Conservation (phyloP, 2,888 invertebrate species). For the Apotomis betuletana region DNA sequence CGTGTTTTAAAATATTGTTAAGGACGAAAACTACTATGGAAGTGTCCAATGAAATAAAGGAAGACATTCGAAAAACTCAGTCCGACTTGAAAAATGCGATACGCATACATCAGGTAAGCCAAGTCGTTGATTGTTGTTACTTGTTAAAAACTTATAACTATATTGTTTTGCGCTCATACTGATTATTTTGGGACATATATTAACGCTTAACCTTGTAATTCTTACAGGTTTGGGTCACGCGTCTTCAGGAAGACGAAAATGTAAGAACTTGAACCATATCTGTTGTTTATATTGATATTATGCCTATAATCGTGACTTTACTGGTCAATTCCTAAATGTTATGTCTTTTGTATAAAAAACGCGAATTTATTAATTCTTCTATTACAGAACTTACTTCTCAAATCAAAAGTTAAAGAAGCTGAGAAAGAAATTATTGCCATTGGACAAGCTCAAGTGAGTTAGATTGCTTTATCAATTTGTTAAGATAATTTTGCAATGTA, state of each 20-base stretch:
- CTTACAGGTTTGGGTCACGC: conserved; percentile 82
- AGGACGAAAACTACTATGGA: conserved; percentile 69
- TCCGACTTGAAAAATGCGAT: conserved; percentile 85
- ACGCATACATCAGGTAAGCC: conserved; percentile 85
- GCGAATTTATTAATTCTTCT: conserved; percentile 35
- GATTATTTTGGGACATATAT: not conserved
- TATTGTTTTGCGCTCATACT: not conserved
- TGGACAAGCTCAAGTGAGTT: conserved; percentile 84
- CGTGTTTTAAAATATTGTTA: conserved; percentile 7
- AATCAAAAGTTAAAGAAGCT: conserved; percentile 82
- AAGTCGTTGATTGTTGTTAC: conserved; percentile 34
- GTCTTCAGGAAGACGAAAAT: conserved; percentile 81
- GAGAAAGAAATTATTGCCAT: conserved; percentile 84
- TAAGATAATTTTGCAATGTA: not conserved
- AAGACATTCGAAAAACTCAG: conserved; percentile 84
- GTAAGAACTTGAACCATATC: conserved; percentile 64
- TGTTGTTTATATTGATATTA: conserved; percentile 29
- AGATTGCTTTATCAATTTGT: not conserved
- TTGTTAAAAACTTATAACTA: conserved; percentile 25
- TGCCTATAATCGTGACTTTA: not conserved
- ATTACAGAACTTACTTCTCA: conserved; percentile 80
- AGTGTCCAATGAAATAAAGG: conserved; percentile 85
- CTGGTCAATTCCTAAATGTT: not conserved
- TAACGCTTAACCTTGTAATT: conserved; percentile 39
- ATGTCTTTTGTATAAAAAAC: not conserved